A percentile compares a stretch with the other conserved stretches of the same genome.
Conservation (phyloP, 2,797 vertebrate species). For the Alectoris magna region DNA sequence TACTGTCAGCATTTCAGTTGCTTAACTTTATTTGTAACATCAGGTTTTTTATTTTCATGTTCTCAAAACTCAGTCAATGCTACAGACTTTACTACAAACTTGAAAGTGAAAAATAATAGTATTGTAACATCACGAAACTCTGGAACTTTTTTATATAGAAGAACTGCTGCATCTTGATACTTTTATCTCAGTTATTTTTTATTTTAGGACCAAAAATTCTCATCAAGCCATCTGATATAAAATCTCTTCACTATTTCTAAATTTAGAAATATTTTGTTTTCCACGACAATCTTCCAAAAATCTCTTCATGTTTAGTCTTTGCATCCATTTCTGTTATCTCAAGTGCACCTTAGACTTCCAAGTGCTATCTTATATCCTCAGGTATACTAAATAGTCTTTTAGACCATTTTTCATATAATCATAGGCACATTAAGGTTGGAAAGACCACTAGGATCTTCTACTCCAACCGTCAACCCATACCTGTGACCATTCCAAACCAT, state of each 20-base stretch:
- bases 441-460: too few species aligned
- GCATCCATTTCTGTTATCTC: not conserved
- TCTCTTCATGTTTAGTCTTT: not conserved
- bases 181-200: not conserved
- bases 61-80: not conserved
- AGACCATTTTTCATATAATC: not conserved
- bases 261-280: not conserved
- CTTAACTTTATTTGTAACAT: not conserved
- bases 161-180: not conserved
- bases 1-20: not conserved
- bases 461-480: too few species aligned
- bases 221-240: not conserved
- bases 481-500: too few species aligned
- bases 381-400: not conserved
- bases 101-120: not conserved
- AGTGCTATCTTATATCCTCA: not conserved
- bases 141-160: not conserved
- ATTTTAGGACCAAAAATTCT: not conserved
- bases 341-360: not conserved
- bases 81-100: not conserved
- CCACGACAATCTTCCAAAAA: not conserved
- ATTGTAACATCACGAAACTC: not conserved
- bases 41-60: not conserved
- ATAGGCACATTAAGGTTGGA: too few species aligned
- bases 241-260: not conserved